Evolutionary conservation across 2,113 vertebrate genomes (phyloP).

Genomic region (Syngnathus typhle): DNA sequence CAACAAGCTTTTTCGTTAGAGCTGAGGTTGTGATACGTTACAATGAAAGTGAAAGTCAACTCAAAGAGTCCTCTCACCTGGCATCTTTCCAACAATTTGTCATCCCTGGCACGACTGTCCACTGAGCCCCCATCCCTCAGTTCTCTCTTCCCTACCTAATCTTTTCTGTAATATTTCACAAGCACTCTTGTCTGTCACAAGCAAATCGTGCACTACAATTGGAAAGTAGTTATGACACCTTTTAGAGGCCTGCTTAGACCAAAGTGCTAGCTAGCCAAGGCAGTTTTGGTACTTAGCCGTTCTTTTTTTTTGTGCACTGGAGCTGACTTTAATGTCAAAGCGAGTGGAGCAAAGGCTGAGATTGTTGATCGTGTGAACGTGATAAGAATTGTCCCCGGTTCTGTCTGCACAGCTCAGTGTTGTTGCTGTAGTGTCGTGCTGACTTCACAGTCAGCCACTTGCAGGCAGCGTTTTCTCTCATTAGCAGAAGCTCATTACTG

Average conservation of each 20-base stretch:
- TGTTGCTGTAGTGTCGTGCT: slow-evolving; percentile 30
- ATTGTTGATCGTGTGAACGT: slow-evolving; percentile 51
- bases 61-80: slow-evolving; percentile 4
- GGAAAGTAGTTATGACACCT: slow-evolving; percentile 38
- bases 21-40: background rate
- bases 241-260: slow-evolving; percentile 23
- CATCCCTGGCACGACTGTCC: slow-evolving; percentile 19
- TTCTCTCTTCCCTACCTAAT: slow-evolving; percentile 30
- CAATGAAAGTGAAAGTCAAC: slow-evolving; percentile 29
- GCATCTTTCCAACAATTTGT: slow-evolving; percentile 13
- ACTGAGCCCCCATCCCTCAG: slow-evolving; percentile 24
- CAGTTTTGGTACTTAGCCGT: slow-evolving; percentile 26
- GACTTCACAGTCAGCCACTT: slow-evolving; percentile 50
- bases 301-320: slow-evolving; percentile 36
- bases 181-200: slow-evolving; percentile 36
- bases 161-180: slow-evolving; percentile 23
- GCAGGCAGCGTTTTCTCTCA: slow-evolving; percentile 54
- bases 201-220: slow-evolving; percentile 30
- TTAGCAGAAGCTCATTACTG: slow-evolving; percentile 58
- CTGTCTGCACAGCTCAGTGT: slow-evolving; percentile 32
- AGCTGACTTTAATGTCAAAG: slow-evolving; percentile 48
- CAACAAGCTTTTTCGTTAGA: slow-evolving; percentile 36
- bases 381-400: slow-evolving; percentile 54
- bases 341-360: slow-evolving; percentile 36
- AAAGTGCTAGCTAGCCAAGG: slow-evolving; percentile 17